A percentile compares a stretch with the other conserved stretches of the same genome.
phyloP scores from a whole-genome alignment of 2,113 vertebrate genomes.

The Eubucco bourcierii region DNA sequence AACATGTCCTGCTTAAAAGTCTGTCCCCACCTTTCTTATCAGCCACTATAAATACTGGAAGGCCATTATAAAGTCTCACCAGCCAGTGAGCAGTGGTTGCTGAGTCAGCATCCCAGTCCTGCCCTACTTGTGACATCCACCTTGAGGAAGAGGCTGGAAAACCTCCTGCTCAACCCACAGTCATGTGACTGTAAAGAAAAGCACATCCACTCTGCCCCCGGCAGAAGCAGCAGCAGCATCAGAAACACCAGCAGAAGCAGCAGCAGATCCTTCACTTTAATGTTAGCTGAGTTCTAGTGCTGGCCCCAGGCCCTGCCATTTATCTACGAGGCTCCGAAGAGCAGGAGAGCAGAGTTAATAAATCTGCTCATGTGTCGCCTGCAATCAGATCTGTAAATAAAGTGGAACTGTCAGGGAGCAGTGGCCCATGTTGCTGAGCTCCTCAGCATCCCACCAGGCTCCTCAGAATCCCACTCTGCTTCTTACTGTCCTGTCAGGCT shows the following conservation, averaged over 20 bases:
- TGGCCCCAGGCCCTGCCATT: conserved; percentile 55
- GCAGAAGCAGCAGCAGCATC: background rate
- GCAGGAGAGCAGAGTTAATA: conserved; percentile 54
- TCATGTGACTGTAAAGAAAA: background rate
- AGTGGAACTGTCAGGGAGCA: conserved; percentile 22
- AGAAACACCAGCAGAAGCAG: background rate
- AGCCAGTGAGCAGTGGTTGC: background rate
- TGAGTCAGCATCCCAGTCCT: conserved; percentile 44
- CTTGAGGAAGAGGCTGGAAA: background rate
- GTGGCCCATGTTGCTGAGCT: background rate
- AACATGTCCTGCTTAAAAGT: background rate
- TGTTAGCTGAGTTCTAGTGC: conserved; percentile 47
- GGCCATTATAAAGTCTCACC: background rate
- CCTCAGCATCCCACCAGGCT: fast-evolving
- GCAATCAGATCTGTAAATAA: conserved; percentile 48
- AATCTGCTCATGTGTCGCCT: conserved; percentile 44
- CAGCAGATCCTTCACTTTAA: conserved; percentile 63
- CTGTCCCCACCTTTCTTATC: background rate
- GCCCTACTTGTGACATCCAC: background rate
- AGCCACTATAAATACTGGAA: background rate
- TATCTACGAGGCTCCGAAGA: conserved; percentile 11
- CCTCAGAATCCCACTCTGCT: background rate
- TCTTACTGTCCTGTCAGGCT: background rate
- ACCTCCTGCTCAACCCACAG: background rate
- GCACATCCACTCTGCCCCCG: background rate